Evolutionary conservation across 2,888 invertebrate species (phyloP).

Genomic region (Cheilosia urbana): DNA sequence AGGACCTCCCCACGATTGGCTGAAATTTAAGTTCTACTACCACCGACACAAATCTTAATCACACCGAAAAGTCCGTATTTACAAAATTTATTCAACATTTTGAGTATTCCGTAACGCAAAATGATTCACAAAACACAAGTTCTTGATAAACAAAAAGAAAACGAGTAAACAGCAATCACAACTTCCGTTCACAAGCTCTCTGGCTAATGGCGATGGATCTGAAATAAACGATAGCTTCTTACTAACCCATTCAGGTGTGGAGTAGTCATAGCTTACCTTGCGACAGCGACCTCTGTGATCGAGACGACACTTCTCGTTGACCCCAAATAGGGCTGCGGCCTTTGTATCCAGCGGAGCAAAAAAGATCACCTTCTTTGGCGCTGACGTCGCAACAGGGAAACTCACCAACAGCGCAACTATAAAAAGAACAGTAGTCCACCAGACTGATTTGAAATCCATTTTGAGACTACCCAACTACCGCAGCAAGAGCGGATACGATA

Average conservation of each 20-base stretch:
- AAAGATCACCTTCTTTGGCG: neutral
- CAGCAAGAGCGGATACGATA: neutral
- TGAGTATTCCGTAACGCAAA: no score
- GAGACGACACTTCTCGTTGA: neutral
- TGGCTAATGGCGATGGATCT: neutral
- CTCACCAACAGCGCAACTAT: neutral
- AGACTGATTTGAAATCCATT: neutral
- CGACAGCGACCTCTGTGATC: slow-evolving; percentile 1
- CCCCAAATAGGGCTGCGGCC: neutral
- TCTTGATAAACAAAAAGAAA: no score
- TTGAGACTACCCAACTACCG: neutral
- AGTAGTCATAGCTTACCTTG: neutral
- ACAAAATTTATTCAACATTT: no score
- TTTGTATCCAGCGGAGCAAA: neutral
- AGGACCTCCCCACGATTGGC: neutral
- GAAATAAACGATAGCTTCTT: no score
- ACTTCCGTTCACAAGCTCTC: no score
- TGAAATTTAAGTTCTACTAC: no score
- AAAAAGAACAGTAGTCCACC: neutral
- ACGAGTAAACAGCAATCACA: no score
- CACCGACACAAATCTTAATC: no score
- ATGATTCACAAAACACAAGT: no score
- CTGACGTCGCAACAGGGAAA: neutral
- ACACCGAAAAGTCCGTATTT: no score
- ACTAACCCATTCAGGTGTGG: neutral